Conservation (phyloP, 2,113 vertebrate genomes). For the Archilochus colubris region DNA sequence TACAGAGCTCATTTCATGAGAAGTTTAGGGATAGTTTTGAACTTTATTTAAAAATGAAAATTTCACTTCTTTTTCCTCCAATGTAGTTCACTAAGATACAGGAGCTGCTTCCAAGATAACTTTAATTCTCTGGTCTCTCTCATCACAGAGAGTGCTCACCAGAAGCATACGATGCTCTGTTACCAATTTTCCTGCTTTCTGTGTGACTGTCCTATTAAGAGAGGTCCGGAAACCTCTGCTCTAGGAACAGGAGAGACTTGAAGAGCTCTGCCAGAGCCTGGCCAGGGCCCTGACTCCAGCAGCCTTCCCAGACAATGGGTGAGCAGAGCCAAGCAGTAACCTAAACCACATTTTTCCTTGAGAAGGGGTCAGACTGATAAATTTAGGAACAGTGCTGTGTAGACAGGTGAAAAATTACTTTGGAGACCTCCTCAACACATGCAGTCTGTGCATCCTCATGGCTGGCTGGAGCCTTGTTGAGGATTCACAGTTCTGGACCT, state of each 20-base stretch:
- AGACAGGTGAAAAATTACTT: slow-evolving; percentile 21
- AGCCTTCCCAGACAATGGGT: not conserved
- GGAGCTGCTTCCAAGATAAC: not conserved
- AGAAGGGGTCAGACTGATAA: not conserved
- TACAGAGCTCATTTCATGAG: not conserved
- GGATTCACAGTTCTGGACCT: not conserved
- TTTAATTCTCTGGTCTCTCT: not conserved
- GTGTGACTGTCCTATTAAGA: rapidly evolving
- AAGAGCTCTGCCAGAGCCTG: not conserved
- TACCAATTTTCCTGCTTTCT: not conserved
- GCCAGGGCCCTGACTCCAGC: not conserved
- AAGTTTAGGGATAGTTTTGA: not conserved
- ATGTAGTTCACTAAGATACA: not conserved
- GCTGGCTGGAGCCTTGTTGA: not conserved
- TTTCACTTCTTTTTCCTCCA: not conserved
- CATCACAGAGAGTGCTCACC: not conserved
- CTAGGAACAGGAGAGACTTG: not conserved
- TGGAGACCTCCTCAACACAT: not conserved
- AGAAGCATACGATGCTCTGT: not conserved
- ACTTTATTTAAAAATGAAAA: not conserved
- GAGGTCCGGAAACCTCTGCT: not conserved
- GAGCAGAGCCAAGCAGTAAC: not conserved
- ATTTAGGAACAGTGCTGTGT: not conserved
- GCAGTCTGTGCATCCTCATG: not conserved
- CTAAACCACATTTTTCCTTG: not conserved